Evolutionary conservation across 2,888 invertebrate genomes (phyloP).

Genomic region (Scaptomyza caliginosa): DNA sequence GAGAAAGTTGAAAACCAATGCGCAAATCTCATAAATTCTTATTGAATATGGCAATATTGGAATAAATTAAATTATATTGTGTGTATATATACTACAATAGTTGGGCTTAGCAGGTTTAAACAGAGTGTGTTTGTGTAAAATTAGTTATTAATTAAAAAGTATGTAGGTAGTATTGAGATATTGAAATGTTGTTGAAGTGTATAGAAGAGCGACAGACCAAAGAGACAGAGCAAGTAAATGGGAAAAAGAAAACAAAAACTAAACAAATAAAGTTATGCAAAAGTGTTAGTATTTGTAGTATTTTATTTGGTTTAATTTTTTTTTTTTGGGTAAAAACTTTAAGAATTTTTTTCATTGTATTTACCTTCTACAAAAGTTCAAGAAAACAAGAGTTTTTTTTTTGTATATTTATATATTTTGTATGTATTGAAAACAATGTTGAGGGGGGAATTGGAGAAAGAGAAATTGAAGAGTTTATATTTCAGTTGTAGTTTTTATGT

Average conservation of each 20-base stretch:
- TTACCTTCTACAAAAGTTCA: constrained; percentile 84
- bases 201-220: constrained; percentile 68
- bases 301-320: constrained; percentile 32
- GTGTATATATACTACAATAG: constrained; percentile 18
- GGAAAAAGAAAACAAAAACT: constrained; percentile 24
- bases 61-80: constrained; percentile 25
- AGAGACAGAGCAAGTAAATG: constrained; percentile 56
- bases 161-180: constrained; percentile 34
- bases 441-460: constrained; percentile 75
- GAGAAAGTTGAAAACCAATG: constrained; percentile 29
- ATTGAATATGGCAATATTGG: constrained; percentile 20
- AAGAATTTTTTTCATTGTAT: constrained; percentile 73
- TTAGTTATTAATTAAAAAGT: constrained; percentile 17
- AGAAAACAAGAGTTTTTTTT: constrained; percentile 80
- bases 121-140: constrained; percentile 21
- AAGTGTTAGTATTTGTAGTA: constrained; percentile 38
- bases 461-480: constrained; percentile 77
- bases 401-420: constrained; percentile 37
- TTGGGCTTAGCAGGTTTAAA: constrained; percentile 13
- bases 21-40: constrained; percentile 17
- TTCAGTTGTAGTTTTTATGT: constrained; percentile 51
- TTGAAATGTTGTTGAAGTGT: constrained; percentile 38
- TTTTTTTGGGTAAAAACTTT: constrained; percentile 53
- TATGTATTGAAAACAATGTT: constrained; percentile 66
- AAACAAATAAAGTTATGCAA: constrained; percentile 61